Evolutionary conservation across 2,888 invertebrate genomes (phyloP), one percentile per base, ranked within the genome.

Genomic region (Caenorhabditis imperialis): DNA sequence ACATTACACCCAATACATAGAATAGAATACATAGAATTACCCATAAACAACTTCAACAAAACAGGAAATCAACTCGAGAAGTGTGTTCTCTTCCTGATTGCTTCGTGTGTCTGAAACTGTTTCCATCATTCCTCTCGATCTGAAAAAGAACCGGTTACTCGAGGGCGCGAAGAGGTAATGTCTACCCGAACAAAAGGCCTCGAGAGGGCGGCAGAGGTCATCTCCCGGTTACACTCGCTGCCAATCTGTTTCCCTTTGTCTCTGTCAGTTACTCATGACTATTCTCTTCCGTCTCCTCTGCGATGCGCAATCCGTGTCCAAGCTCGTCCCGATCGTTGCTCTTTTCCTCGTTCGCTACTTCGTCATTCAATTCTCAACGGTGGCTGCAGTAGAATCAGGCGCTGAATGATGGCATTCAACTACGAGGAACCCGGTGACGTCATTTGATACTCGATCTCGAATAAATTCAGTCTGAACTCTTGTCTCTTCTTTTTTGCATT

Each of bases 341-440:
- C 44, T 74, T 5, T 74, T 74, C 40, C 40, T 67, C 20, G 40
- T 67, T 44, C 42, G 73, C 23, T 61, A 67, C 44, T 74, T 67
- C 42, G n/a, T 73, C 10, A 25, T 61, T 33, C 60, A 70, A 25
- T 30, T 54, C 5, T 61, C 67, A 30, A 16, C 44, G 30, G 40
- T 48, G 20, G 42, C 53, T 16, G 37, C n/a, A 2, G 25, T 65
- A 12, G 25, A 44, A 42, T 20, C 51, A 22, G 35, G 16, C 2
- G 38, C 25, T 30, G 12, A 45, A 45, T 40, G 30, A 53, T 22
- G 53, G 23, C 27, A 27, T 16, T 4, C 6, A 30, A 30, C 6
- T 6, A 6, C 10, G 30, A 30, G 10, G 10, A 30, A 30, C 10
- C 30, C 30, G 30, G 30, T 30, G 30, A 30, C 14, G 5, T 16